Evolutionary conservation across 2,888 invertebrate genomes (phyloP), one percentile per base, ranked within the genome.

Genomic region (Slavum lentiscoides): DNA sequence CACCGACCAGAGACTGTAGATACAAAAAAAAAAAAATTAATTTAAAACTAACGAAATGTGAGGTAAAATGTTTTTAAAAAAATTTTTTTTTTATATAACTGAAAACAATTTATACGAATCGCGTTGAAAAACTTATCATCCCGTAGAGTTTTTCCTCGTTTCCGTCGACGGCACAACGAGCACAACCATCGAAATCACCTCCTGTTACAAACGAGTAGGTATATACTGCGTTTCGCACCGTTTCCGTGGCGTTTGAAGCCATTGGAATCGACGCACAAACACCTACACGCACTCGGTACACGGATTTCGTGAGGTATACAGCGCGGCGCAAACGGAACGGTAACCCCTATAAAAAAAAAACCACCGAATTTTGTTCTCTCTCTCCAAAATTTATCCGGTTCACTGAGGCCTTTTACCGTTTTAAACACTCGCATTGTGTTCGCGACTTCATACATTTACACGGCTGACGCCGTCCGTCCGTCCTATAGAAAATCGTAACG

Each of bases 361-460:
- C 30, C 2, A 4, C 30, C 74, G 58, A 8, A 7, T 55, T 59
- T 59, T 43, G 2, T 43, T 43, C 68, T 76, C 62, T 77, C 69
- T 76, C 43, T 21, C 53, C 55, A 55, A 23, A 80, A 72, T 62
- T 70, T 58, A 64, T 80, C 72, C 80, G 72, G 80, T 80, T 80
- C 80, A 66, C 80, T 66, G 80, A 72, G 72, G 80, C 80, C 80
- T 80, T 80, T 80, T 80, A 80, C 80, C 80, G 70, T 80, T 72
- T 61, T 23, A 58, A 55, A n/a, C n/a, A n/a, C 64, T 64, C 19
- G 80, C 64, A 72, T 80, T 80, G 80, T 80, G n/a, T 66, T 64
- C 39, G 15, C 30, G 49, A 11, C 49, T 2, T 11, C 49, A 15
- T 49, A 13, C 30, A 30, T 30, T 30, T 30, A 11, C 3, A 13